Conservation (phyloP, 2,113 vertebrate genomes). For the Diadophis punctatus region DNA sequence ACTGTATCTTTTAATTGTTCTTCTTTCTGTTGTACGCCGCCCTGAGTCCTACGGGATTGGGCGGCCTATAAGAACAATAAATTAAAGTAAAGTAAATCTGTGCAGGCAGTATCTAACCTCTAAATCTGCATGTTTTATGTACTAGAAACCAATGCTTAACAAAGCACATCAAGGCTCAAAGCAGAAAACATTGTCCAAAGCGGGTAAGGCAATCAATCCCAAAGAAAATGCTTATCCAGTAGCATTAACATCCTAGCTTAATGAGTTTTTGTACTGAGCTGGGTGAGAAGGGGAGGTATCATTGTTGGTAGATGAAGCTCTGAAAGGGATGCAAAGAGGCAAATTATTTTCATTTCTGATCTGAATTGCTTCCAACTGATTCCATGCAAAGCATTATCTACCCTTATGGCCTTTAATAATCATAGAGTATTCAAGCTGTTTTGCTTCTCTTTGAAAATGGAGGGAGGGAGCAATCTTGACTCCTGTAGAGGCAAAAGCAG, state of each 20-base stretch:
- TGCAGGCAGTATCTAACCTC: not conserved
- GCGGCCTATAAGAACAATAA: too few species aligned
- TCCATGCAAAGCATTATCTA: not conserved
- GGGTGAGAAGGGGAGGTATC: not conserved
- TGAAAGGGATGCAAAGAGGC: not conserved
- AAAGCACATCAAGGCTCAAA: not conserved
- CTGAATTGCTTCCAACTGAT: not conserved
- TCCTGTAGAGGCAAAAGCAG: not conserved
- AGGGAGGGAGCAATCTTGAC: not conserved
- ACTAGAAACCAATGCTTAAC: not conserved
- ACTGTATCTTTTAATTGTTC: too few species aligned
- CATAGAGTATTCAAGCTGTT: not conserved
- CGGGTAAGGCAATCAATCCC: not conserved
- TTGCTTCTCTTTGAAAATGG: not conserved
- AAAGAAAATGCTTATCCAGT: not conserved
- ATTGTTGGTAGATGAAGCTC: not conserved
- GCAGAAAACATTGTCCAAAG: not conserved
- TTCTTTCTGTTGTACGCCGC: too few species aligned
- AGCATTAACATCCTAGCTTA: not conserved
- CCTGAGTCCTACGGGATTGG: too few species aligned
- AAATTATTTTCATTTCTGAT: not conserved
- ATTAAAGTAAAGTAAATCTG: too few species aligned
- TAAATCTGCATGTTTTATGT: not conserved
- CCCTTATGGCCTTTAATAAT: not conserved
- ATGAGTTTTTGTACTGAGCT: not conserved